phyloP scores from a whole-genome alignment of 2,113 vertebrate species.

The Mellivora capensis region DNA sequence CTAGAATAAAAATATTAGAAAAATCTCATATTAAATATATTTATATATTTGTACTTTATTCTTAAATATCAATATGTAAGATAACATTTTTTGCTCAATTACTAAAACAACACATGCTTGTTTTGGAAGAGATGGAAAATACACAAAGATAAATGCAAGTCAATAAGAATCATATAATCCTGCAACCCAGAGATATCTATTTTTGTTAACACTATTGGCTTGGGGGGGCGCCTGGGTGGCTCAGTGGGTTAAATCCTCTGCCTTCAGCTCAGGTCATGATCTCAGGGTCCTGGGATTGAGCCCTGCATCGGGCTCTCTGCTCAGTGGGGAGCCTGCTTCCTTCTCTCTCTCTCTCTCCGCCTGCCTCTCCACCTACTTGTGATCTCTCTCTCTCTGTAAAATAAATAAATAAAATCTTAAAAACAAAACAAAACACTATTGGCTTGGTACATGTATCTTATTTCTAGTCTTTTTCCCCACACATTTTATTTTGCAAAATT shows the following conservation, averaged over 20 bases:
- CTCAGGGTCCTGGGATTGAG: too few species aligned
- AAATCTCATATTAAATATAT: not conserved
- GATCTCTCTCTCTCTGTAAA: too few species aligned
- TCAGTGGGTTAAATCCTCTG: too few species aligned
- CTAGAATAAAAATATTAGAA: not conserved
- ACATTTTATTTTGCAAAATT: not conserved
- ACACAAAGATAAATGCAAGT: not conserved
- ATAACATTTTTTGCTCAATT: slow-evolving; percentile 41
- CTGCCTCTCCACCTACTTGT: too few species aligned
- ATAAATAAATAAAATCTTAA: too few species aligned
- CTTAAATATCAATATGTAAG: not conserved
- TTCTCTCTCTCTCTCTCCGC: too few species aligned
- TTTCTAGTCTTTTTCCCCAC: not conserved
- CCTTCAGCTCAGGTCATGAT: too few species aligned
- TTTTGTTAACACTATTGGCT: not conserved
- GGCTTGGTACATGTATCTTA: not conserved
- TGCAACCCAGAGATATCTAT: not conserved
- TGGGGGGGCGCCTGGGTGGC: too few species aligned
- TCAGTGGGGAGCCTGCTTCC: too few species aligned
- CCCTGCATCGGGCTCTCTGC: too few species aligned
- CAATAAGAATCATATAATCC: not conserved
- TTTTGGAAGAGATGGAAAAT: not conserved
- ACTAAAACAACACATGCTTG: not conserved
- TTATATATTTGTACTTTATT: not conserved
- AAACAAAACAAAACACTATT: not conserved